Percentiles rank a stretch among this genome's conserved stretches.
Conservation (phyloP, 92 coral and sea anemone species). For the Porites rus region DNA sequence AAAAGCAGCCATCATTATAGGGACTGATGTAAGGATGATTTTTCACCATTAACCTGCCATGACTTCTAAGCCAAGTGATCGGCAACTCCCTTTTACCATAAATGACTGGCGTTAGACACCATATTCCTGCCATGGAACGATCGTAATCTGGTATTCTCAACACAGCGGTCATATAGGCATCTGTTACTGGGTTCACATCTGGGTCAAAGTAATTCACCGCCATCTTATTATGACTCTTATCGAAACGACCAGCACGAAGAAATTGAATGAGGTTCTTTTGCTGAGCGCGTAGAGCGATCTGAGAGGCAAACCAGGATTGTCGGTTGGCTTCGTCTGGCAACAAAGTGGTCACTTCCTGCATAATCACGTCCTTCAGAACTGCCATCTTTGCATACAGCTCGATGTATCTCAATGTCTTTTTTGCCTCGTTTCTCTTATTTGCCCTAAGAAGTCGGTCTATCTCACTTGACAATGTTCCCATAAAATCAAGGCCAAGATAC, state of each 20-base stretch:
- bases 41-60: too few relatives aligned
- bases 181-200: constrained; percentile 37
- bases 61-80: too few relatives aligned
- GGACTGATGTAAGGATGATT: neutral
- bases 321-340: constrained; percentile 2
- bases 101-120: neutral
- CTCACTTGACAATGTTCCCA: constrained; percentile 49
- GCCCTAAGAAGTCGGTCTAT: constrained; percentile 24
- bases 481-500: constrained; percentile 36
- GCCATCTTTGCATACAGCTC: constrained; percentile 55
- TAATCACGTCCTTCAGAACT: constrained; percentile 39
- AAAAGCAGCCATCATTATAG: constrained; percentile 13
- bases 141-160: constrained; percentile 9
- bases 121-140: constrained; percentile 30
- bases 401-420: constrained; percentile 42
- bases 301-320: neutral
- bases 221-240: too few relatives aligned
- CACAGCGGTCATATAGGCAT: constrained; percentile 11
- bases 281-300: too few relatives aligned
- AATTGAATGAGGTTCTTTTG: too few relatives aligned
- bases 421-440: constrained; percentile 1
- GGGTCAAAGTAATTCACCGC: constrained; percentile 27
- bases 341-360: constrained; percentile 35
- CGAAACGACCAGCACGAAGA: too few relatives aligned
- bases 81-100: neutral